A percentile compares a stretch with the other conserved stretches of the same genome.
These are phyloP conservation scores for Drosophila silvestris DNA, from an alignment of 2,888 invertebrate species.

Conservation along the genomic window DNA sequence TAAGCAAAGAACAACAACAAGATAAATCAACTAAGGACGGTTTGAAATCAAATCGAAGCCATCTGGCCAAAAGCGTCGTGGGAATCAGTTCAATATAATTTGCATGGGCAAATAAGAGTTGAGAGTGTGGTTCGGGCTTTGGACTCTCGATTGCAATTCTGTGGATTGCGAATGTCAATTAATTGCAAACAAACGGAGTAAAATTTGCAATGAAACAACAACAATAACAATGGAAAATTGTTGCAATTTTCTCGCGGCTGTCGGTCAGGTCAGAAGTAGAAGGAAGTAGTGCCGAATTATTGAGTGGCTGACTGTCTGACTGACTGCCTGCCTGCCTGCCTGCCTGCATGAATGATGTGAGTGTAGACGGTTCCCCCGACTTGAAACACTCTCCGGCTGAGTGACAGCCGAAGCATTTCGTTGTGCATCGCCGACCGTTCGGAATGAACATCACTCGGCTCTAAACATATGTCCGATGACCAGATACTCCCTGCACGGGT, in stretches of 20 bases:
- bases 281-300: slow-evolving; percentile 78
- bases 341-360: slow-evolving; percentile 41
- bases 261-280: slow-evolving; percentile 45
- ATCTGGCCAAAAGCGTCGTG: slow-evolving; percentile 76
- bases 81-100: slow-evolving; percentile 81
- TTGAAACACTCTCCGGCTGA: slow-evolving; percentile 38
- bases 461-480: slow-evolving; percentile 65
- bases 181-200: slow-evolving; percentile 67
- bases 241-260: slow-evolving; percentile 78
- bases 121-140: slow-evolving; percentile 50
- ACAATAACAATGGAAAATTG: slow-evolving; percentile 65
- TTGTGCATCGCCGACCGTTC: slow-evolving; percentile 71
- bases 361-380: slow-evolving; percentile 20
- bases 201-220: slow-evolving; percentile 70
- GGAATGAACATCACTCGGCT: slow-evolving; percentile 35
- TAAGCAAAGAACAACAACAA: slow-evolving; percentile 18
- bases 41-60: slow-evolving; percentile 77
- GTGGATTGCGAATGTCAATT: slow-evolving; percentile 71
- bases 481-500: slow-evolving; percentile 10
- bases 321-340: slow-evolving; percentile 37
- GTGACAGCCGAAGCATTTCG: slow-evolving; percentile 60
- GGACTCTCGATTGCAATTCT: slow-evolving; percentile 48
- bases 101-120: slow-evolving; percentile 63
- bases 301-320: slow-evolving; percentile 58
- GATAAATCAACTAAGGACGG: slow-evolving; percentile 47